Evolutionary conservation across 2,888 invertebrate genomes (phyloP), one percentile per base, ranked within the genome.

Genomic region (Nipponacmea schrenckii): DNA sequence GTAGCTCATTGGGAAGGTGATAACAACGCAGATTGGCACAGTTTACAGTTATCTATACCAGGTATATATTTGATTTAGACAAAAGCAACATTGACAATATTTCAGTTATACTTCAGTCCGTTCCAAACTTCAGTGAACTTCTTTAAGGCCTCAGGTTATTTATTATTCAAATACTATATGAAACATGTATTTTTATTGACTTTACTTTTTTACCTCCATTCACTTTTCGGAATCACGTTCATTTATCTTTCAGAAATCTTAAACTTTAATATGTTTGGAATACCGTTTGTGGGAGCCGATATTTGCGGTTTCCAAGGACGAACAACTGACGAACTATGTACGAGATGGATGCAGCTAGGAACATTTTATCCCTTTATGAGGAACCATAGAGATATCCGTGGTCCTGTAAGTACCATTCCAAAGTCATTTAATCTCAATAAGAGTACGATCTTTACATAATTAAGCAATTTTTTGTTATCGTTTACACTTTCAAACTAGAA

Each of bases 31-130:
- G 77, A 70, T 2, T 86, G 85, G 84, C 72, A 80, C 1, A 91
- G 92, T 71, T 89, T 95, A 10, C 94, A 93, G 89, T 94, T 94
- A 70, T 80, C 83, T 68, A 82, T 86, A 39, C 78, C 83, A 83
- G 86, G 64, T 83, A 20, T 92, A 93, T n/a, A n/a, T n/a, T n/a
- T n/a, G n/a, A n/a, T n/a, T n/a, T n/a, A n/a, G n/a, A n/a, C n/a
- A n/a, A n/a, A n/a, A n/a, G n/a, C n/a, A n/a, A n/a, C n/a, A n/a
- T n/a, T n/a, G n/a, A n/a, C n/a, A n/a, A n/a, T n/a, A n/a, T n/a
- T n/a, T n/a, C n/a, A n/a, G 31, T 5, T 31, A 3, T 31, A 31
- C 2, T 31, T 5, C 31, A 31, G 31, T 3, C 31, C 31, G 2
- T 31, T 5, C 5, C 31, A 3, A 3, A 5, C 31, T 31, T 31